Evolutionary conservation across 2,113 vertebrate genomes (phyloP), one percentile per base, ranked within the genome.

Genomic region (Ranitomeya imitator): DNA sequence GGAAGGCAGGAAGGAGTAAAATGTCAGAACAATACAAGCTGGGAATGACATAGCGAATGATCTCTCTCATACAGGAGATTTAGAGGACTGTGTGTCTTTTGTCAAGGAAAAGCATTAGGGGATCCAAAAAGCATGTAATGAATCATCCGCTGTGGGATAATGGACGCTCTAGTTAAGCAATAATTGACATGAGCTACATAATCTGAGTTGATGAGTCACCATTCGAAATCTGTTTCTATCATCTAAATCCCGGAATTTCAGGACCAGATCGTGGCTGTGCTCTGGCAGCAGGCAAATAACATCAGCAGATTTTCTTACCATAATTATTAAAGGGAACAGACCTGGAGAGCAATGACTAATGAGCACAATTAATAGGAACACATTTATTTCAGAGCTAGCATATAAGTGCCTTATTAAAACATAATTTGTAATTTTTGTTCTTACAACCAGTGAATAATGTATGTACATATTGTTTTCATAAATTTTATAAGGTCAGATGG

Each of bases 261-360:
- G 65, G 59, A 79, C 19, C 52, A 69, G 51, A 52, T 86, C 60
- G n/a, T 54, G 37, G 76, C 45, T 86, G 60, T 69, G 19, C 85
- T 60, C 74, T 78, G 60, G 85, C 74, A 77, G 85, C 85, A n/a
- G 60, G 65, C 52, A 45, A 82, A 83, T 82, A 82, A 82, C 65
- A 82, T 57, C 55, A 73, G 86, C 79, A 61, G 79, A 74, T 88
- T 85, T 82, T 71, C 77, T 87, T 87, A 69, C 45, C 57, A 88
- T 88, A 77, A 78, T 86, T 78, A 86, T 60, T 74, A 82, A 88
- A 82, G 76, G 74, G 67, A 88, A 88, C 86, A 73, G 79, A 83
- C 67, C 55, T 51, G 55, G 65, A 74, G 21, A 81, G 79, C 26
- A 51, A 21, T 81, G 74, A 87, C 78, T 87, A 87, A 87, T 73